These are phyloP conservation scores for Podarcis cretensis DNA, from an alignment of 2,113 vertebrate genomes.

Conservation along the genomic window DNA sequence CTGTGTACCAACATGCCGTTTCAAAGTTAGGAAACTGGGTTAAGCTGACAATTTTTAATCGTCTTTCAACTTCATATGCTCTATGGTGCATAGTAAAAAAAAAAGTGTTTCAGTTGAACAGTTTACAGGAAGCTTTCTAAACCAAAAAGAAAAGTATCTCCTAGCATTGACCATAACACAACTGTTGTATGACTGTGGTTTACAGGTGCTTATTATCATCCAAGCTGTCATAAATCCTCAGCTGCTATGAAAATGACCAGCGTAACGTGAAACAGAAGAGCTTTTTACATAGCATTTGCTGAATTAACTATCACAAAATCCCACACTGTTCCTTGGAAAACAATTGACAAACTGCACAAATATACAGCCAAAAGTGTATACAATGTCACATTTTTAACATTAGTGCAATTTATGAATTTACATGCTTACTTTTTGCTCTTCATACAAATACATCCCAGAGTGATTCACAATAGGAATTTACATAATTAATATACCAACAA, in stretches of 20 bases:
- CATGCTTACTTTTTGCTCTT: not conserved
- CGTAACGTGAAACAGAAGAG: not conserved
- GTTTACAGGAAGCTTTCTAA: not conserved
- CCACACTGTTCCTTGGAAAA: not conserved
- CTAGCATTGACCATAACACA: not conserved
- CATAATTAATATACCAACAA: too few relatives aligned
- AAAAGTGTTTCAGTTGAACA: conserved; percentile 10
- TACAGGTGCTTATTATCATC: not conserved
- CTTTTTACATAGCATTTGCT: not conserved
- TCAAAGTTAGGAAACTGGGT: conserved; percentile 96
- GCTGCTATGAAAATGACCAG: not conserved
- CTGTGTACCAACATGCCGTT: conserved; percentile 97
- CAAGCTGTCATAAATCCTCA: not conserved
- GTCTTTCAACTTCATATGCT: conserved; percentile 96
- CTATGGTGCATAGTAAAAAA: conserved; percentile 78
- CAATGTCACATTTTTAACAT: not conserved
- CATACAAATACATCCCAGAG: too few relatives aligned
- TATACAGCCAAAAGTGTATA: not conserved
- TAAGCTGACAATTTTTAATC: conserved; percentile 92
- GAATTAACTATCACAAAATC: not conserved
- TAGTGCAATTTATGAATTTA: not conserved
- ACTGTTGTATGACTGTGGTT: not conserved
- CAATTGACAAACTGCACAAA: not conserved
- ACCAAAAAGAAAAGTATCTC: not conserved
- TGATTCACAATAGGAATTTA: too few relatives aligned